Conservation (phyloP, 1,140 invertebrate genomes). For the Zaprionus kolodkinae region DNA sequence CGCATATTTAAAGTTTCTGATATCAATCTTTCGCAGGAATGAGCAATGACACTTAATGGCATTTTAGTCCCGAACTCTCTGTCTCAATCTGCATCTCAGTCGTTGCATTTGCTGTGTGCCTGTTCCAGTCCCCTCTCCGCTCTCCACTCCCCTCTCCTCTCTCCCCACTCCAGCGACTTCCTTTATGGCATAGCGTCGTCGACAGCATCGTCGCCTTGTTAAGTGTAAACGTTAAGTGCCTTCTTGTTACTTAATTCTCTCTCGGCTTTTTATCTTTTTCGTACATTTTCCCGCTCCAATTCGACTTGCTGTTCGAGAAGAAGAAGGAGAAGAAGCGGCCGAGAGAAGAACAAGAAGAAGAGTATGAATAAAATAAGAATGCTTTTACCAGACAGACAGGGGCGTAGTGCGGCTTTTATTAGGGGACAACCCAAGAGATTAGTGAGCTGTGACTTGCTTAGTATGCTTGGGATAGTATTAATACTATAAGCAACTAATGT, state of each 20-base stretch:
- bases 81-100: constrained; percentile 22
- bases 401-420: neutral
- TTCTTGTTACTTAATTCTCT: constrained; percentile 80
- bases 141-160: neutral
- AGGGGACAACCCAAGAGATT: neutral
- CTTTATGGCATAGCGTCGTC: constrained; percentile 37
- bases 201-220: constrained; percentile 63
- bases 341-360: constrained; percentile 14
- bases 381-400: constrained; percentile 33
- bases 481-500: neutral
- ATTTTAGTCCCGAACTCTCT: constrained; percentile 61
- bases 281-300: constrained; percentile 76
- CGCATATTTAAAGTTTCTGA: constrained; percentile 75
- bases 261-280: constrained; percentile 69
- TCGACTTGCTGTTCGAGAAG: constrained; percentile 44
- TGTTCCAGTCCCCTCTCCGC: neutral
- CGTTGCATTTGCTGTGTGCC: neutral
- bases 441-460: neutral
- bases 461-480: neutral
- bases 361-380: constrained; percentile 15
- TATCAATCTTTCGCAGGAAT: constrained; percentile 80
- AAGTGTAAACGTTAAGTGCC: constrained; percentile 82
- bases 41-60: constrained; percentile 81
- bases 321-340: constrained; percentile 21
- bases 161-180: neutral